Evolutionary conservation across 2,797 vertebrate species (phyloP).

Genomic region (Acipenser ruthenus): DNA sequence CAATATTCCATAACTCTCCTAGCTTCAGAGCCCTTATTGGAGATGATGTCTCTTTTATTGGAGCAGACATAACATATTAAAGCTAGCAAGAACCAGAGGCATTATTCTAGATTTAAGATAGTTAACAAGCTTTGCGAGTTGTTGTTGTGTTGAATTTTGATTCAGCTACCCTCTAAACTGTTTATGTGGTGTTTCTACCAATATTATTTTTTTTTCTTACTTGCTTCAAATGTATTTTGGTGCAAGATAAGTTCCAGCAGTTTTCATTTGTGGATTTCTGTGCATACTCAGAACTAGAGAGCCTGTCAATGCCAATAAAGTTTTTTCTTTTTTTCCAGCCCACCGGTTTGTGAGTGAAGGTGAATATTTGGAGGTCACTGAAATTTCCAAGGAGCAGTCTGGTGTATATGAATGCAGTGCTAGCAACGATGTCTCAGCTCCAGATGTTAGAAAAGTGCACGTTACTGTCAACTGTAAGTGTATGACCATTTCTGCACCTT

Average conservation of each 20-base stretch:
- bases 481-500: no score
- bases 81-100: neutral
- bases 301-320: neutral
- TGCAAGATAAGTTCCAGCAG: neutral
- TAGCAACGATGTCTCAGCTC: slow-evolving; percentile 77
- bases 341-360: slow-evolving; percentile 80
- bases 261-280: slow-evolving; percentile 5
- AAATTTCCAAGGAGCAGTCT: slow-evolving; percentile 86
- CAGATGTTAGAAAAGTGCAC: slow-evolving; percentile 78
- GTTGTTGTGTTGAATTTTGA: neutral
- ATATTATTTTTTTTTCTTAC: neutral
- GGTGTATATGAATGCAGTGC: slow-evolving; percentile 91
- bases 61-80: neutral
- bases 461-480: slow-evolving; percentile 92
- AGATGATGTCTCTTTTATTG: neutral
- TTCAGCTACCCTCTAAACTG: neutral
- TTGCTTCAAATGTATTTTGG: neutral
- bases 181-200: neutral
- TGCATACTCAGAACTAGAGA: neutral
- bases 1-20: neutral
- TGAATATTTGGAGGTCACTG: slow-evolving; percentile 83
- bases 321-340: slow-evolving; percentile 40
- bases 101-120: neutral
- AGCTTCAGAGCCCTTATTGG: neutral
- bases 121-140: neutral